These are phyloP conservation scores for Patagioenas fasciata DNA, from an alignment of 2,113 vertebrate genomes.

Conservation along the genomic window DNA sequence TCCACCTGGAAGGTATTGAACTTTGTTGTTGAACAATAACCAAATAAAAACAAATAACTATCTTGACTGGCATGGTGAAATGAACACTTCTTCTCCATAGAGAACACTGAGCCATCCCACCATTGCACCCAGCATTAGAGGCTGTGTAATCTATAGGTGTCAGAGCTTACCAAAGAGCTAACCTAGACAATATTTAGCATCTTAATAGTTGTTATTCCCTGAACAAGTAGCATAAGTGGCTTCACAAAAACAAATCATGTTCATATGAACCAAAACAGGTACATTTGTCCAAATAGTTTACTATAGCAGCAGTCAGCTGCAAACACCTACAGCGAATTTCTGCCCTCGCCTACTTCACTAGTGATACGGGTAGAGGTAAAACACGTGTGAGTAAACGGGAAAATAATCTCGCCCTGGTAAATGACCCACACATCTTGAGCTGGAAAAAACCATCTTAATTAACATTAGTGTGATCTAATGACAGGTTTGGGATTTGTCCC, in stretches of 20 bases:
- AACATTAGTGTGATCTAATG: background rate
- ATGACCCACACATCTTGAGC: background rate
- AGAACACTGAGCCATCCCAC: background rate
- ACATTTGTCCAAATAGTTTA: background rate
- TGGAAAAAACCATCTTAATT: background rate
- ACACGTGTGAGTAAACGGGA: background rate
- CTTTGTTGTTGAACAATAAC: constrained; percentile 75
- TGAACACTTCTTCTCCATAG: constrained; percentile 53
- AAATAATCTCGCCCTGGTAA: background rate
- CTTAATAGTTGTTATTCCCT: background rate
- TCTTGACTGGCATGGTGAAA: constrained; percentile 57
- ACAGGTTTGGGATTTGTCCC: constrained; percentile 19
- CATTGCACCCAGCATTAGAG: background rate
- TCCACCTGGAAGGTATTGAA: constrained; percentile 69
- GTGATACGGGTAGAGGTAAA: background rate
- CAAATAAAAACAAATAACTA: constrained; percentile 77
- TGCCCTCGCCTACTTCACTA: background rate
- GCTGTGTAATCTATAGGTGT: background rate
- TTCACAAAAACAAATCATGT: background rate
- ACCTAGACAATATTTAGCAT: background rate
- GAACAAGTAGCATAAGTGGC: background rate
- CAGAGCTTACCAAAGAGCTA: constrained; percentile 22
- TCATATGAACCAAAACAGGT: background rate
- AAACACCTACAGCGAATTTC: background rate
- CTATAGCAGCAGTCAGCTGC: constrained; percentile 23